Conservation (phyloP, 1,140 invertebrate genomes). For the Drosophila arizonae region DNA sequence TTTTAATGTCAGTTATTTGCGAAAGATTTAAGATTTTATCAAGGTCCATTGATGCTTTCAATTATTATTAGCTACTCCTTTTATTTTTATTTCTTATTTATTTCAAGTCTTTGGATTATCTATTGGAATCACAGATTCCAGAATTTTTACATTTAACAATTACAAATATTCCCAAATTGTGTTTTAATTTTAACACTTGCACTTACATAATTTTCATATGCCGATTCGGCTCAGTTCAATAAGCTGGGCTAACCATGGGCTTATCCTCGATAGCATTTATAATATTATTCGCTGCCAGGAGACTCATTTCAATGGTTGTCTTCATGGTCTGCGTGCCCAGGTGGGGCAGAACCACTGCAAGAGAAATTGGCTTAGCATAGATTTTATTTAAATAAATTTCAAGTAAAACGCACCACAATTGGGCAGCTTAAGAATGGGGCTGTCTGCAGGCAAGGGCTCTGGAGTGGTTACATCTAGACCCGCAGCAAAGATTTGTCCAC, state of each 20-base stretch:
- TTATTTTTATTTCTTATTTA: too few species aligned
- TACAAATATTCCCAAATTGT: too few species aligned
- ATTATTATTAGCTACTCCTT: too few species aligned
- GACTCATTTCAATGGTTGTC: constrained; percentile 91
- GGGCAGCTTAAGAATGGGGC: constrained; percentile 89
- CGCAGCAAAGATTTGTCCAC: constrained; percentile 90
- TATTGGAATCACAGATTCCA: too few species aligned
- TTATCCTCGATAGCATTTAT: constrained; percentile 89
- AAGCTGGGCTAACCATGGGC: constrained; percentile 85
- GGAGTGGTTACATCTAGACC: constrained; percentile 95
- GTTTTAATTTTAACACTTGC: too few species aligned
- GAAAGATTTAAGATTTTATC: too few species aligned
- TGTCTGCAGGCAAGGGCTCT: constrained; percentile 91
- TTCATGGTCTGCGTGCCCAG: constrained; percentile 92
- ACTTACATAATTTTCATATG: neutral
- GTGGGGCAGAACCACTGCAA: constrained; percentile 91
- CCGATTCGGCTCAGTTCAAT: constrained; percentile 30
- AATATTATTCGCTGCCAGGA: constrained; percentile 91
- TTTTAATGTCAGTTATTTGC: too few species aligned
- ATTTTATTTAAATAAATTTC: constrained; percentile 13
- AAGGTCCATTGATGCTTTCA: too few species aligned
- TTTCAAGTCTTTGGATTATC: too few species aligned
- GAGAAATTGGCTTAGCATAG: constrained; percentile 62
- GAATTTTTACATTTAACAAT: too few species aligned
- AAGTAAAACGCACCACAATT: constrained; percentile 88